Evolutionary conservation across 2,797 vertebrate genomes (phyloP).

Genomic region (Ateles fusciceps): DNA sequence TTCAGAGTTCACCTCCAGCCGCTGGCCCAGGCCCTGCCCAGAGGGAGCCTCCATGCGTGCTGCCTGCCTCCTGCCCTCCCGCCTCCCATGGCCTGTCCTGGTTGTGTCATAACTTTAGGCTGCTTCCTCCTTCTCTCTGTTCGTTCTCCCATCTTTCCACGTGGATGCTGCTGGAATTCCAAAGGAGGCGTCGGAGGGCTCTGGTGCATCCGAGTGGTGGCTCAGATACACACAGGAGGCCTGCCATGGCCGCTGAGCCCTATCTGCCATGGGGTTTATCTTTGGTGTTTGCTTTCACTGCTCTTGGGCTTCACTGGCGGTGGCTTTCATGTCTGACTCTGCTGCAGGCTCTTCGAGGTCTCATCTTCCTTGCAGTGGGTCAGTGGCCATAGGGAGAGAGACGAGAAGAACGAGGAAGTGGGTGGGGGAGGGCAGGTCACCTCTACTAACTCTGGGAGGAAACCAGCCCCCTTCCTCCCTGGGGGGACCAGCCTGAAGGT

Average conservation of each 20-base stretch:
- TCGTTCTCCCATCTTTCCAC: conserved; percentile 43
- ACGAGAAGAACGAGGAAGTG: conserved; percentile 41
- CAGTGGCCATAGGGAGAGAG: conserved; percentile 2
- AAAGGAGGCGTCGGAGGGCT: conserved; percentile 12
- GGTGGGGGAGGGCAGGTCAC: background rate
- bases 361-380: background rate
- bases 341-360: background rate
- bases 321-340: background rate
- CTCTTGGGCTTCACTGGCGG: conserved; percentile 17
- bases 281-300: conserved; percentile 58
- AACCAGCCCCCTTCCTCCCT: background rate
- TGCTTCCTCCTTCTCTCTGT: background rate
- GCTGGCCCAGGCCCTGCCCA: fast-evolving
- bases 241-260: background rate
- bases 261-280: background rate
- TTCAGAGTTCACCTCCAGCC: no score
- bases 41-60: background rate
- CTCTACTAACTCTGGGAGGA: background rate
- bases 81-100: fast-evolving
- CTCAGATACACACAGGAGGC: conserved; percentile 29
- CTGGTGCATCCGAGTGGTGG: conserved; percentile 32
- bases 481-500: background rate
- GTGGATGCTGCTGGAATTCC: conserved; percentile 43
- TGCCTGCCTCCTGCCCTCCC: background rate
- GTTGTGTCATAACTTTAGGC: background rate